Conservation (phyloP, 1,140 invertebrate genomes). For the Patella vulgata region DNA sequence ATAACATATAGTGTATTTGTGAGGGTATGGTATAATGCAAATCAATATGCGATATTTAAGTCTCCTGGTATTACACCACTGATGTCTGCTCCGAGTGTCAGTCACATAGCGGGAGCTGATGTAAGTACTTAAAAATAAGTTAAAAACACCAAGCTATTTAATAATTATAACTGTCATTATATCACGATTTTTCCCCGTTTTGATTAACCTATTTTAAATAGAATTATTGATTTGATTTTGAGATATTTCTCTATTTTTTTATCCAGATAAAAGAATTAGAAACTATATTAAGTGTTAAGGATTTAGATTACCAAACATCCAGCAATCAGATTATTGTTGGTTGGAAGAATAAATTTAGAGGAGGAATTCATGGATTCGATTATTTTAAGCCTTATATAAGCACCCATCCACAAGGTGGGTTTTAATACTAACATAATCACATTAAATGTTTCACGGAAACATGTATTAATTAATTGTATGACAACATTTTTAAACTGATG, state of each 20-base stretch:
- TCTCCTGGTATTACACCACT: conserved; percentile 21
- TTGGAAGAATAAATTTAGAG: conserved; percentile 25
- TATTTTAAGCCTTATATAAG: conserved; percentile 19
- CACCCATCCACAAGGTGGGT: conserved; percentile 23
- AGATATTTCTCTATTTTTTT: too few species aligned
- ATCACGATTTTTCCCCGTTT: too few species aligned
- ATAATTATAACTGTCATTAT: too few species aligned
- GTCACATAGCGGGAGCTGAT: conserved; percentile 5
- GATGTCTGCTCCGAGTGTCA: conserved; percentile 10
- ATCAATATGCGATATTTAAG: conserved; percentile 23
- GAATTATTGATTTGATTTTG: too few species aligned
- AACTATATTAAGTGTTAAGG: not conserved
- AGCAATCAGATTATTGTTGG: conserved; percentile 5
- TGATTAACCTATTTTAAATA: too few species aligned
- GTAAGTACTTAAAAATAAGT: conserved; percentile 6
- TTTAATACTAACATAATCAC: not conserved
- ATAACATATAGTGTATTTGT: conserved; percentile 24
- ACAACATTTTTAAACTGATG: too few species aligned
- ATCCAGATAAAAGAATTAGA: conserved; percentile 21
- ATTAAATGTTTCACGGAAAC: too few species aligned
- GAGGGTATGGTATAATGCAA: conserved; percentile 18
- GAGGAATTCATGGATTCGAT: not conserved
- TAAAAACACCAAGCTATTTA: too few species aligned
- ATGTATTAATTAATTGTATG: too few species aligned
- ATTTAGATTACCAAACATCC: conserved; percentile 22